Percentiles rank a stretch among this genome's conserved stretches.
Evolutionary conservation across 2,797 vertebrate species (phyloP).

Genomic region (Xiphophorus birchmanni): DNA sequence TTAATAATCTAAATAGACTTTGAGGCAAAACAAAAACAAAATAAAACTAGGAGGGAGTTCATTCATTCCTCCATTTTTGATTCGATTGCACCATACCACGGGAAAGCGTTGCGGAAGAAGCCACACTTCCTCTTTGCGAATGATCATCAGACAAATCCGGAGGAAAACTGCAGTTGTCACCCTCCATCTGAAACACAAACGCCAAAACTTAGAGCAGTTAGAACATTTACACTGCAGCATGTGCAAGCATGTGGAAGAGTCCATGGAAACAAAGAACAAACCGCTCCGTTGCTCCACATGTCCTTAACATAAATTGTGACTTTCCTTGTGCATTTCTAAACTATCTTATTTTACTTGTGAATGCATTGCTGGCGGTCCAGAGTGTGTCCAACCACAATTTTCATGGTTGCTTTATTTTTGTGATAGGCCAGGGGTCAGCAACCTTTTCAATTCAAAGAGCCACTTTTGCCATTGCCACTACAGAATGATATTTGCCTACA

Average conservation of each 20-base stretch:
- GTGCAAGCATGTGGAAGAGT: background rate
- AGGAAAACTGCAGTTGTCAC: conserved; percentile 77
- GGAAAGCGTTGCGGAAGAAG: conserved; percentile 83
- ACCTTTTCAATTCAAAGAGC: too few species aligned
- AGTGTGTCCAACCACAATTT: background rate
- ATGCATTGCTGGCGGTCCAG: background rate
- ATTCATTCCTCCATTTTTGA: background rate
- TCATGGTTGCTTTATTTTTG: background rate
- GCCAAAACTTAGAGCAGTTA: background rate
- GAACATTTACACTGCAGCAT: background rate
- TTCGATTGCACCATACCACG: conserved; percentile 76
- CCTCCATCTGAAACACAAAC: conserved; percentile 76
- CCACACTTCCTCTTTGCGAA: conserved; percentile 89
- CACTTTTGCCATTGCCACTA: too few species aligned
- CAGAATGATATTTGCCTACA: too few species aligned
- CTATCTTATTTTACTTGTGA: background rate
- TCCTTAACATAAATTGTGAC: background rate
- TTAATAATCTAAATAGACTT: background rate
- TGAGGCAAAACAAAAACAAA: background rate
- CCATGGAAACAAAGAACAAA: background rate
- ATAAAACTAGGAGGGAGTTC: background rate
- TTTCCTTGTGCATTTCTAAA: background rate
- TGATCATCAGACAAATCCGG: conserved; percentile 80
- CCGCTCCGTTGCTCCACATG: background rate
- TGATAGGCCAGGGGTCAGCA: background rate